These are phyloP conservation scores for Mormoops blainvillei DNA, from an alignment of 2,113 vertebrate species.

Conservation along the genomic window DNA sequence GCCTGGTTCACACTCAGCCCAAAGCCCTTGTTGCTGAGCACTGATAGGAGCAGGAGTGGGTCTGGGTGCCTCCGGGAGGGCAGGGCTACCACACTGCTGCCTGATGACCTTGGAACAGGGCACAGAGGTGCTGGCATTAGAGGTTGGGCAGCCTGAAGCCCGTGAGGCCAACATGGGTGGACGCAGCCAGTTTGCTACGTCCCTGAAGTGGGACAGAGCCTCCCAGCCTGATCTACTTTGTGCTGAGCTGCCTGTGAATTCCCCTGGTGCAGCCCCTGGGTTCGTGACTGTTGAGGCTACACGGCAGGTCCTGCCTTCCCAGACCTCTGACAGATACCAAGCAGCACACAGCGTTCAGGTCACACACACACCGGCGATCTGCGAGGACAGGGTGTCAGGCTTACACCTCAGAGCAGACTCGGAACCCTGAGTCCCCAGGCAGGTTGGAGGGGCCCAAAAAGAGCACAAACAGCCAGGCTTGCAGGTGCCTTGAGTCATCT, in stretches of 20 bases:
- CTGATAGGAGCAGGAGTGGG: too few species aligned
- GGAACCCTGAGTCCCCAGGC: not conserved
- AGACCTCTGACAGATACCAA: not conserved
- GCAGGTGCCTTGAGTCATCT: not conserved
- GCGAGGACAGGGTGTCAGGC: rapidly evolving
- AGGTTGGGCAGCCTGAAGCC: not conserved
- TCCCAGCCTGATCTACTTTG: not conserved
- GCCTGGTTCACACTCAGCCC: not conserved
- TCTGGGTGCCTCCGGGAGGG: not conserved
- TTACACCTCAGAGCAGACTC: not conserved
- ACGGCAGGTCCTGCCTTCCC: not conserved
- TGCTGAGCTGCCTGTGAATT: not conserved
- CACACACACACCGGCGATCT: rapidly evolving
- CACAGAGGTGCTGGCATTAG: too few species aligned
- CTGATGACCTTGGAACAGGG: not conserved
- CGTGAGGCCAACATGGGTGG: rapidly evolving
- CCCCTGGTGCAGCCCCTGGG: not conserved
- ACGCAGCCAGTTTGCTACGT: not conserved
- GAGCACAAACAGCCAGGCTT: not conserved
- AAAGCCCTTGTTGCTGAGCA: not conserved
- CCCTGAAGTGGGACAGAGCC: not conserved
- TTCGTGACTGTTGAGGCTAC: rapidly evolving
- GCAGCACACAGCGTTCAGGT: not conserved
- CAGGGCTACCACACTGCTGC: not conserved
- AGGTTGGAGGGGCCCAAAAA: not conserved